A percentile compares a stretch with the other conserved stretches of the same genome.
These are phyloP conservation scores for Parazoanthus atlanticus DNA, from an alignment of 92 coral and sea anemone species.

Conservation along the genomic window DNA sequence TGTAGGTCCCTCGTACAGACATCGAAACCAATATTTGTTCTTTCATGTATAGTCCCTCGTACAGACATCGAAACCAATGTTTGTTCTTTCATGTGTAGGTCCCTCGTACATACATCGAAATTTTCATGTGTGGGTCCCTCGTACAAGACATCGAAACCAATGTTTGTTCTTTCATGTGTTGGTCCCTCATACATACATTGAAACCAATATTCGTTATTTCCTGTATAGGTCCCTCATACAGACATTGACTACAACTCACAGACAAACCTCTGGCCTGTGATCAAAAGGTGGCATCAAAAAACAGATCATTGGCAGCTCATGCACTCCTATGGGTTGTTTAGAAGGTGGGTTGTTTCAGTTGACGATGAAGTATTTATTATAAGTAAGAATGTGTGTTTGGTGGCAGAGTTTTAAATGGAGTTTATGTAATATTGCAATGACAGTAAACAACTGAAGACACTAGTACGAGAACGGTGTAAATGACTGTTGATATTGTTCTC, in stretches of 20 bases:
- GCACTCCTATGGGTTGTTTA: constrained; percentile 88
- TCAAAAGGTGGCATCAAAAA: constrained; percentile 76
- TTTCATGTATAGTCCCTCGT: neutral
- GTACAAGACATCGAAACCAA: neutral
- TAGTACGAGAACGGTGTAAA: too few relatives aligned
- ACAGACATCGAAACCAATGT: neutral
- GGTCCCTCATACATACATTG: constrained; percentile 85
- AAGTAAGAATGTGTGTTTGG: neutral
- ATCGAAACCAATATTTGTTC: neutral
- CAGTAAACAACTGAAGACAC: too few relatives aligned
- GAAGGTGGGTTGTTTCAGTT: constrained; percentile 62
- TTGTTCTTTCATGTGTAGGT: neutral
- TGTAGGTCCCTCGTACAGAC: neutral
- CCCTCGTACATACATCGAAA: neutral
- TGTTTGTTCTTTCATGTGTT: neutral
- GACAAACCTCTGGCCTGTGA: constrained; percentile 85
- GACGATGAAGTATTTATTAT: neutral
- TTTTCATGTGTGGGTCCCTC: neutral
- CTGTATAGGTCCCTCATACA: constrained; percentile 84
- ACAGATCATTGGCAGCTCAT: constrained; percentile 75
- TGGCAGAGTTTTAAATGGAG: too few relatives aligned
- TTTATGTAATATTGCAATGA: too few relatives aligned
- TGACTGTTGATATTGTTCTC: too few relatives aligned
- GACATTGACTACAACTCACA: constrained; percentile 75
- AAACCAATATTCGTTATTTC: neutral